These are phyloP conservation scores for Lepeophtheirus nordmannii DNA, from an alignment of 2,888 invertebrate species.

Conservation along the genomic window DNA sequence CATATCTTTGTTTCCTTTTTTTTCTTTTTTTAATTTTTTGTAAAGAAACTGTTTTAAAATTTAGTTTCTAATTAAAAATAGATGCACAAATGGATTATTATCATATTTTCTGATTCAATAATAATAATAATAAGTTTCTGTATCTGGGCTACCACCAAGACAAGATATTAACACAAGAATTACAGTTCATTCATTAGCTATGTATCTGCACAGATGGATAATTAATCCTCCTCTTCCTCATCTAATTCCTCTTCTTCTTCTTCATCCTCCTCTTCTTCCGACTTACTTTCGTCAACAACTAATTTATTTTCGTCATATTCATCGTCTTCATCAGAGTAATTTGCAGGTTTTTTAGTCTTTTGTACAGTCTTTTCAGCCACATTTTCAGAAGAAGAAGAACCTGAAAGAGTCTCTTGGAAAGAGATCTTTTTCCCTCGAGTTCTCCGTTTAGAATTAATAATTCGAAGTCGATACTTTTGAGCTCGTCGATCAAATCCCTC, in stretches of 20 bases:
- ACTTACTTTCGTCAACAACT: neutral
- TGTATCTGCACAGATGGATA: no score
- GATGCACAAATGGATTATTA: no score
- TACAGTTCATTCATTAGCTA: no score
- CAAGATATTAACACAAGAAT: no score
- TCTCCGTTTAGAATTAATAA: neutral
- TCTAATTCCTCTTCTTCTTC: neutral
- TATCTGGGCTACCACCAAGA: no score
- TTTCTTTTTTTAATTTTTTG: no score
- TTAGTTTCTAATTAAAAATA: no score
- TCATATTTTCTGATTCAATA: no score
- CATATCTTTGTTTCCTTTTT: no score
- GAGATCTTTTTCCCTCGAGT: conserved; percentile 10
- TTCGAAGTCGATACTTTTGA: neutral
- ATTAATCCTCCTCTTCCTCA: neutral
- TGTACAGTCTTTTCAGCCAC: no score
- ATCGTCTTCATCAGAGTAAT: neutral
- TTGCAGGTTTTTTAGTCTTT: neutral
- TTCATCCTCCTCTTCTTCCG: neutral
- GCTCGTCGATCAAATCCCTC: neutral
- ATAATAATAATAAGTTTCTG: no score
- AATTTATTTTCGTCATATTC: neutral
- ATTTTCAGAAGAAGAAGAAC: neutral
- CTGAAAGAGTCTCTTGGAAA: neutral
- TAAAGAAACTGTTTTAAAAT: no score